A percentile compares a stretch with the other conserved stretches of the same genome.
Evolutionary conservation across 2,113 vertebrate genomes (phyloP).

Genomic region (Fulmarus glacialis): DNA sequence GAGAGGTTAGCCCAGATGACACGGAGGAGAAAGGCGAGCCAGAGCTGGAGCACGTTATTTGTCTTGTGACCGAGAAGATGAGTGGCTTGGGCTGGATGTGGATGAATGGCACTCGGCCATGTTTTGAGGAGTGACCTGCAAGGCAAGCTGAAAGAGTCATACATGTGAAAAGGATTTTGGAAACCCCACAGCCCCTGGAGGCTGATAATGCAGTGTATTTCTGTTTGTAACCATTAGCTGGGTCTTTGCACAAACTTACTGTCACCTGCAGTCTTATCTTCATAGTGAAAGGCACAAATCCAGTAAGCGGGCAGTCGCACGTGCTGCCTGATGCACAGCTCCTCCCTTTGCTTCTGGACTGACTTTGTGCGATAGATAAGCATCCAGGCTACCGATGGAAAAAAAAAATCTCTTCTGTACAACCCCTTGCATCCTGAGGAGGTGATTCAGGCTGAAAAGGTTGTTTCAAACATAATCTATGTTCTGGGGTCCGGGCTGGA

Average conservation of each 20-base stretch:
- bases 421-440: not conserved
- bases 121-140: not conserved
- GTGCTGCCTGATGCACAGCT: not conserved
- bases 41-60: not conserved
- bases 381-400: not conserved
- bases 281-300: not conserved
- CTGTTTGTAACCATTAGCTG: not conserved
- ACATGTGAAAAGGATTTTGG: not conserved
- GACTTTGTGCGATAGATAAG: not conserved
- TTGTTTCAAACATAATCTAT: not conserved
- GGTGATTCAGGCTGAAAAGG: not conserved
- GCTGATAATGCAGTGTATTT: not conserved
- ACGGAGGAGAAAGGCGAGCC: not conserved
- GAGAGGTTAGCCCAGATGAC: not conserved
- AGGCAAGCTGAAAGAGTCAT: not conserved
- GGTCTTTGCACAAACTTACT: not conserved
- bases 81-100: not conserved
- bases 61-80: not conserved
- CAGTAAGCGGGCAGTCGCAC: fast-evolving
- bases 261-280: not conserved
- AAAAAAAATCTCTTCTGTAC: not conserved
- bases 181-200: not conserved
- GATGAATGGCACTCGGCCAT: fast-evolving
- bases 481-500: not conserved
- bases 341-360: not conserved